Evolutionary conservation across 1,140 invertebrate species (phyloP).

Genomic region (Nixonia krombeini): DNA sequence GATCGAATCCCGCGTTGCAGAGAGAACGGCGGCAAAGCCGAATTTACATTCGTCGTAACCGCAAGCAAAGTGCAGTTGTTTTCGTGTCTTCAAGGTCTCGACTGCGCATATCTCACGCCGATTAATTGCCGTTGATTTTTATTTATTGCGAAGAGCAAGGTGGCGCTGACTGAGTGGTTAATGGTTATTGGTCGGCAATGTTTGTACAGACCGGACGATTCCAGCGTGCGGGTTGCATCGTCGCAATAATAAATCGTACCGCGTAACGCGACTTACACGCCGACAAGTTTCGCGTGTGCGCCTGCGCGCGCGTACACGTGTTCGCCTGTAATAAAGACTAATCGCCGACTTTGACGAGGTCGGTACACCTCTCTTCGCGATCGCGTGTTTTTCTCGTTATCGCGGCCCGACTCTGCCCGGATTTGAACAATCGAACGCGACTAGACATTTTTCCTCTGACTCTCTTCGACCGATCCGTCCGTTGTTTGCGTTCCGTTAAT

Average conservation of each 20-base stretch:
- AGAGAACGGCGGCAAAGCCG: not conserved
- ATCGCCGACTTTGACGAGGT: constrained; percentile 49
- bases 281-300: constrained; percentile 10
- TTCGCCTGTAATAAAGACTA: constrained; percentile 62
- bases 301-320: constrained; percentile 34
- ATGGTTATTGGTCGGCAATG: constrained; percentile 66
- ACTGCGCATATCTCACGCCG: constrained; percentile 51
- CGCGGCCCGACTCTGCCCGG: too few species aligned
- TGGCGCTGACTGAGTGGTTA: constrained; percentile 57
- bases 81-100: constrained; percentile 56
- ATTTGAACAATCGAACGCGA: too few species aligned
- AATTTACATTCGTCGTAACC: not conserved
- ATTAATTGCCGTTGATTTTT: constrained; percentile 63
- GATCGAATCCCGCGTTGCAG: too few species aligned
- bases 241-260: constrained; percentile 64
- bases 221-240: constrained; percentile 22
- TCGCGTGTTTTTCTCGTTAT: constrained; percentile 1
- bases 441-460: too few species aligned
- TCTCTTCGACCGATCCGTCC: too few species aligned
- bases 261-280: constrained; percentile 64
- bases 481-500: too few species aligned
- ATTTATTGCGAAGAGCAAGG: constrained; percentile 61
- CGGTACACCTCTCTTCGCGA: constrained; percentile 35
- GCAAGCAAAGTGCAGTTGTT: constrained; percentile 34
- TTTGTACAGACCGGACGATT: constrained; percentile 45